Conservation (phyloP, 1,140 invertebrate species). For the Brachionus rubens region DNA sequence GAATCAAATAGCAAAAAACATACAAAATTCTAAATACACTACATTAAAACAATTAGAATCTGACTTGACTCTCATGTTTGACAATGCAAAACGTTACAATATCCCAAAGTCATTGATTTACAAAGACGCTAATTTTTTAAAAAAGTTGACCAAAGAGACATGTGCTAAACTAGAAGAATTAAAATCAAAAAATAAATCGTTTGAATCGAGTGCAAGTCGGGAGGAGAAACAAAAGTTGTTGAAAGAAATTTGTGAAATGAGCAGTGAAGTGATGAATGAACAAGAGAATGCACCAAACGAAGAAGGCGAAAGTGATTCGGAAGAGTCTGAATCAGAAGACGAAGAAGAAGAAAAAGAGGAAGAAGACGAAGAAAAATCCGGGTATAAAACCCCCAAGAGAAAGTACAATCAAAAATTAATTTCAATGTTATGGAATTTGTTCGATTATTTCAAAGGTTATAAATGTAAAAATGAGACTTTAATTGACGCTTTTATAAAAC, state of each 20-base stretch:
- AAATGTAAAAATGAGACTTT: constrained; percentile 56
- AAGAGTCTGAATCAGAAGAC: background rate
- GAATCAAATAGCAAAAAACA: constrained; percentile 73
- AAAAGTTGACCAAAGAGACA: constrained; percentile 71
- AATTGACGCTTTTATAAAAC: constrained; percentile 83
- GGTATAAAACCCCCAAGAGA: too few species aligned
- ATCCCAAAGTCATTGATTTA: constrained; percentile 96
- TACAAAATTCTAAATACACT: constrained; percentile 66
- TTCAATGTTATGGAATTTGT: background rate
- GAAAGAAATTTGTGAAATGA: constrained; percentile 22
- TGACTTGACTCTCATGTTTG: constrained; percentile 87
- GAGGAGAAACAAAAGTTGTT: constrained; percentile 12
- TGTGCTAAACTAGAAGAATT: background rate
- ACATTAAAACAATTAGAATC: constrained; percentile 82
- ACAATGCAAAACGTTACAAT: constrained; percentile 90
- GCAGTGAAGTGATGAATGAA: background rate
- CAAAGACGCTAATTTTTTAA: constrained; percentile 86
- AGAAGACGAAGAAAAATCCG: background rate
- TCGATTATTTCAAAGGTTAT: background rate
- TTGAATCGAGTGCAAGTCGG: background rate
- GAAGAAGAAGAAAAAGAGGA: background rate
- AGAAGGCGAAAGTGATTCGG: background rate
- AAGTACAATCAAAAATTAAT: background rate
- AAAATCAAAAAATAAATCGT: background rate
- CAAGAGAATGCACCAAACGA: background rate